Evolutionary conservation across 1,140 invertebrate species (phyloP).

Genomic region (Drosophila paulistorum): DNA sequence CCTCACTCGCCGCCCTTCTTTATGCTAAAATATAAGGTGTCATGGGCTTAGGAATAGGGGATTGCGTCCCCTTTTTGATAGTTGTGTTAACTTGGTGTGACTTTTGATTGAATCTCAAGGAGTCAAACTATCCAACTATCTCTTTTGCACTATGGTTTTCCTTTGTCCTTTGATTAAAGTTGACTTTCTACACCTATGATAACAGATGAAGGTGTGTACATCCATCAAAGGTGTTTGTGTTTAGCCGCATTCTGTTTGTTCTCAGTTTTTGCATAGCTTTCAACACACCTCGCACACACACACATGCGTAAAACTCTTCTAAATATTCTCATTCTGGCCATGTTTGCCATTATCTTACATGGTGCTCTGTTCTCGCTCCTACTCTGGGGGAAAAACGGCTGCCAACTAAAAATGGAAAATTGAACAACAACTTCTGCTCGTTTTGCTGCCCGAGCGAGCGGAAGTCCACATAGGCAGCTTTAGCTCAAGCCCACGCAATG

Average conservation of each 20-base stretch:
- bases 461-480: constrained; percentile 44
- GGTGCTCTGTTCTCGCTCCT: constrained; percentile 24
- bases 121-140: background rate
- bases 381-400: constrained; percentile 33
- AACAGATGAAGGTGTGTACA: constrained; percentile 33
- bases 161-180: background rate
- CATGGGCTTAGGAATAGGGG: background rate
- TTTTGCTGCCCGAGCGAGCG: constrained; percentile 79
- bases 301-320: constrained; percentile 1
- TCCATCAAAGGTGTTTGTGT: constrained; percentile 78
- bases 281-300: constrained; percentile 34
- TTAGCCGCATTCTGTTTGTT: constrained; percentile 76
- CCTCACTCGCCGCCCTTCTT: background rate
- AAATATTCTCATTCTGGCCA: constrained; percentile 40
- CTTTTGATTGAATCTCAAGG: background rate
- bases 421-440: constrained; percentile 81
- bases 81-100: background rate
- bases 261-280: constrained; percentile 77
- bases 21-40: background rate
- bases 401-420: constrained; percentile 79
- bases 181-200: background rate
- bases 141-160: background rate
- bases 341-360: constrained; percentile 73
- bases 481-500: constrained; percentile 56
- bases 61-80: constrained; percentile 20